Conservation (phyloP, 2,113 vertebrate genomes). For the human (Homo sapiens) region DNA sequence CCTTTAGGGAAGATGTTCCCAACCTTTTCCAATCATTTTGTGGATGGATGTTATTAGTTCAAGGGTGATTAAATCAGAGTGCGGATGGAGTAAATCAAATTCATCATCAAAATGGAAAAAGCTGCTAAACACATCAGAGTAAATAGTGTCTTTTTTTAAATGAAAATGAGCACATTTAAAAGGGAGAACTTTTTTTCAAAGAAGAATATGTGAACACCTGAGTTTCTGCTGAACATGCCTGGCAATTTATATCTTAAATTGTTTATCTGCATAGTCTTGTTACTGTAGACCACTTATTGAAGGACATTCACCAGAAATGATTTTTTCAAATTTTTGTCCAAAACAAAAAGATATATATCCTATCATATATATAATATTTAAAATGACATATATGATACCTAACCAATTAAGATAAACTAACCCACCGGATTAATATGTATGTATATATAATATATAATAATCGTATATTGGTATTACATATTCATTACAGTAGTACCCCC, state of each 20-base stretch:
- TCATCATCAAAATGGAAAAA: conserved; percentile 33
- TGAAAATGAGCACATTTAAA: conserved; percentile 6
- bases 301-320: neutral
- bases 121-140: conserved; percentile 1
- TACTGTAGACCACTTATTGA: neutral
- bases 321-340: conserved; percentile 19
- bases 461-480: neutral
- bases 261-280: neutral
- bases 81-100: neutral
- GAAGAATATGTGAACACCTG: neutral
- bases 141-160: neutral
- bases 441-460: neutral
- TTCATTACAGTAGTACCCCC: neutral
- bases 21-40: neutral
- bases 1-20: neutral
- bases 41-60: conserved; percentile 18
- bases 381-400: neutral
- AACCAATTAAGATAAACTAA: neutral
- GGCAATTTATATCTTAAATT: neutral
- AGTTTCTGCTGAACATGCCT: neutral
- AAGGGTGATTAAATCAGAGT: neutral
- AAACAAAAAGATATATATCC: neutral
- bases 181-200: neutral
- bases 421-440: neutral
- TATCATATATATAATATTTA: neutral